Conservation (phyloP, 2,113 vertebrate species). For the Mus musculus region DNA sequence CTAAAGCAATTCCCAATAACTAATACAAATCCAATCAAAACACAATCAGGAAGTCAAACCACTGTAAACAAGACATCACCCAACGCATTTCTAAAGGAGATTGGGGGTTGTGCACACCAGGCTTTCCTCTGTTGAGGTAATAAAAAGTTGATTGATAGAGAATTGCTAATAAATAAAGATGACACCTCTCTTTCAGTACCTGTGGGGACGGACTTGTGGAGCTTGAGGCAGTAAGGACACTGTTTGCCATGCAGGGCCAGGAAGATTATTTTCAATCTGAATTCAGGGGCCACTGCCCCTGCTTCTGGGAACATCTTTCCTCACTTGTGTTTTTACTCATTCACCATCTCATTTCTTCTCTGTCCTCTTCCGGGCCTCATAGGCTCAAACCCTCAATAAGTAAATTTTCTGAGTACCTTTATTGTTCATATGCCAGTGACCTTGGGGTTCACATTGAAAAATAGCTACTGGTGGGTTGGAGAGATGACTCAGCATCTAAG, state of each 20-base stretch:
- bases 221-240: neutral
- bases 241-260: neutral
- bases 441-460: neutral
- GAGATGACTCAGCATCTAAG: neutral
- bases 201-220: neutral
- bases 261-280: neutral
- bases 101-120: slow-evolving; percentile 59
- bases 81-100: slow-evolving; percentile 52
- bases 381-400: neutral
- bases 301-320: neutral
- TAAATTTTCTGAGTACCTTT: neutral
- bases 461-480: neutral
- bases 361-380: neutral
- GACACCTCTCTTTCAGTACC: slow-evolving; percentile 4
- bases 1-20: slow-evolving; percentile 8
- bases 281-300: neutral
- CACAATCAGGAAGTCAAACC: slow-evolving; percentile 70
- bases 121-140: slow-evolving; percentile 63
- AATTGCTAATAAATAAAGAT: slow-evolving; percentile 62
- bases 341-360: neutral
- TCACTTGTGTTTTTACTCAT: neutral
- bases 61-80: slow-evolving; percentile 51
- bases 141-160: slow-evolving; percentile 69
- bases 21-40: slow-evolving; percentile 66
- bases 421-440: neutral